Conservation (phyloP, 1,140 invertebrate genomes). For the Oedothorax gibbosus region DNA sequence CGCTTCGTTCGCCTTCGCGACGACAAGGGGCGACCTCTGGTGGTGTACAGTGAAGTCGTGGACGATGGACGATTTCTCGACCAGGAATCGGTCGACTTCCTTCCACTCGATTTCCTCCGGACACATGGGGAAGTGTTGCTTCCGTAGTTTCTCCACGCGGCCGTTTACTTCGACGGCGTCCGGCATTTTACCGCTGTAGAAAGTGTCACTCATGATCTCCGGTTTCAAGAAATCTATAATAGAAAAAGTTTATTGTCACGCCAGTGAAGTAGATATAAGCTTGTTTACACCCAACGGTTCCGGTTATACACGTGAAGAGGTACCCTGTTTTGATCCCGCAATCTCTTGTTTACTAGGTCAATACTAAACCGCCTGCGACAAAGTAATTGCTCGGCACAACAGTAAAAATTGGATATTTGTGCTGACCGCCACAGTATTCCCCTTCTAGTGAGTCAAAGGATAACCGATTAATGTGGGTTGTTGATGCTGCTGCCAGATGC, state of each 20-base stretch:
- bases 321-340: no score
- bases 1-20: constrained; percentile 28
- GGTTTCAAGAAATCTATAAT: constrained; percentile 51
- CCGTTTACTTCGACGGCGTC: constrained; percentile 42
- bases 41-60: constrained; percentile 41
- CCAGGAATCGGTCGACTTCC: constrained; percentile 48
- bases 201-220: constrained; percentile 53
- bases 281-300: not conserved
- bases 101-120: constrained; percentile 50
- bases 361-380: no score
- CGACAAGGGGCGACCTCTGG: constrained; percentile 32
- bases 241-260: not conserved
- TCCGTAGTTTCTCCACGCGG: constrained; percentile 47
- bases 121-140: constrained; percentile 41
- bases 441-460: no score
- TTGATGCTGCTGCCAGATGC: no score
- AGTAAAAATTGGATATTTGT: no score
- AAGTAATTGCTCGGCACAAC: no score
- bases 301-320: no score
- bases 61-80: constrained; percentile 39
- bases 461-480: no score
- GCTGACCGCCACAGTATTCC: no score
- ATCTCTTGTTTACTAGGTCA: no score
- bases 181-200: constrained; percentile 35
- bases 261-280: not conserved